Base-by-base conservation (phyloP, 2,797 vertebrate species). In the Cyclopterus lumpus region DNA sequence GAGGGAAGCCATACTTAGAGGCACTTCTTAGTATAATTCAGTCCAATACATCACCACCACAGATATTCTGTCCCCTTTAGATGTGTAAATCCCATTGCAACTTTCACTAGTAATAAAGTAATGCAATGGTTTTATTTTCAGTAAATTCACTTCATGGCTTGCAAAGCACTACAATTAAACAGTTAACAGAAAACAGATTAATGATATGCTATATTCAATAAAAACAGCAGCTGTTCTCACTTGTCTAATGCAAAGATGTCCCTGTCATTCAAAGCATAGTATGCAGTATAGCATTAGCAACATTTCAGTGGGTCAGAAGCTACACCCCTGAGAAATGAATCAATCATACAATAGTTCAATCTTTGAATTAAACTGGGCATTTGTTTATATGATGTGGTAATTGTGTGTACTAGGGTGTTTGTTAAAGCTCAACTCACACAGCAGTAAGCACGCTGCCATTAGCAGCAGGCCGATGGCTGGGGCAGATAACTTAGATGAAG, bases 341-440 rank as follows among this genome's bases (percentile, higher is more conserved):
- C 6, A 20, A 20, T 24, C 11, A 40, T 16, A 42, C 22, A 64
- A 22, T 2, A 26, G 1, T 18, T 14, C 55, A 55, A 14, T 38
- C 1, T 22, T 36, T 34, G 8, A 40, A n/a, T 20, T 6, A 30
- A 63, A 28, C 11, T 49, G 22, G 0, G 1, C 28, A 24, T 73
- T 5, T 32, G 38, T 15, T 30, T 3, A 30, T 18, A 4, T 8
- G 15, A 54, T 15, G 24, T 8, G 51, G 22, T 14, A 42, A 51
- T 7, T 12, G 36, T 22, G 20, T 77, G 22, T 9, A 6, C 14
- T 5, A 11, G 1, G 12, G n/a, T 49, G 32, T 54, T 61, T 66
- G 10, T 44, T 55, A 11, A 65, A 51, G 18, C 1, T 65, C 3
- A 48, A 93, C 95, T 94, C 73, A 96, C 95, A 60, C 42, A 95